These are phyloP conservation scores for Apotomis capreana DNA, from an alignment of 2,888 invertebrate species.

Conservation along the genomic window DNA sequence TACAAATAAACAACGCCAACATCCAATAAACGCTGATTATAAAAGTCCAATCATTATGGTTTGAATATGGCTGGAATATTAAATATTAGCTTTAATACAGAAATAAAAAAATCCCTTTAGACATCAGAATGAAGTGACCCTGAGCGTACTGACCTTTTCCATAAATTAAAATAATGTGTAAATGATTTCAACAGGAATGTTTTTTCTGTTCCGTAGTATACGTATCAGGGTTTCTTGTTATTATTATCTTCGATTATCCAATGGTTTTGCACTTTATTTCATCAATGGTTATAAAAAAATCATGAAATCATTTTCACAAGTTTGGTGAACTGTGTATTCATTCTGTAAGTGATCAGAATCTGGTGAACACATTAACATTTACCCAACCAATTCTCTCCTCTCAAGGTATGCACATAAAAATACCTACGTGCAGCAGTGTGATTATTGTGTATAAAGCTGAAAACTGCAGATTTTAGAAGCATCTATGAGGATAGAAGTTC, in stretches of 20 bases:
- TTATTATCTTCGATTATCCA: slow-evolving; percentile 50
- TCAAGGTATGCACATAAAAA: slow-evolving; percentile 50
- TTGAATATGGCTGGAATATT: slow-evolving; percentile 82
- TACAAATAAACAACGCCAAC: slow-evolving; percentile 78
- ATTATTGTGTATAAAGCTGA: slow-evolving; percentile 51
- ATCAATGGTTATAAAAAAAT: slow-evolving; percentile 46
- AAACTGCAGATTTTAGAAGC: slow-evolving; percentile 48
- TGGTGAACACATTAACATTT: slow-evolving; percentile 70
- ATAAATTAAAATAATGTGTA: slow-evolving; percentile 61
- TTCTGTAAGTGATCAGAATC: slow-evolving; percentile 76
- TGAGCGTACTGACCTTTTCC: slow-evolving; percentile 79
- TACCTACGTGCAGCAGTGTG: slow-evolving; percentile 59
- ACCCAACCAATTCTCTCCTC: slow-evolving; percentile 54
- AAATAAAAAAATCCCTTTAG: slow-evolving; percentile 66
- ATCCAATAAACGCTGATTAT: slow-evolving; percentile 77
- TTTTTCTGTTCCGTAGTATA: slow-evolving; percentile 28
- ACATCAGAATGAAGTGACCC: slow-evolving; percentile 73
- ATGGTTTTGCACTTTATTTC: slow-evolving; percentile 47
- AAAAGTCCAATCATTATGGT: slow-evolving; percentile 78
- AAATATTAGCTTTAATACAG: slow-evolving; percentile 82
- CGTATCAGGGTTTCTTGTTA: slow-evolving; percentile 37
- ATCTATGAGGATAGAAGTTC: slow-evolving; percentile 61
- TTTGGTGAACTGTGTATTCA: slow-evolving; percentile 69
- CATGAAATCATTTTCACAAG: slow-evolving; percentile 67
- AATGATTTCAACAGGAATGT: slow-evolving; percentile 55